Base-by-base conservation (phyloP, 2,113 vertebrate genomes). In the Lanius ludovicianus region DNA sequence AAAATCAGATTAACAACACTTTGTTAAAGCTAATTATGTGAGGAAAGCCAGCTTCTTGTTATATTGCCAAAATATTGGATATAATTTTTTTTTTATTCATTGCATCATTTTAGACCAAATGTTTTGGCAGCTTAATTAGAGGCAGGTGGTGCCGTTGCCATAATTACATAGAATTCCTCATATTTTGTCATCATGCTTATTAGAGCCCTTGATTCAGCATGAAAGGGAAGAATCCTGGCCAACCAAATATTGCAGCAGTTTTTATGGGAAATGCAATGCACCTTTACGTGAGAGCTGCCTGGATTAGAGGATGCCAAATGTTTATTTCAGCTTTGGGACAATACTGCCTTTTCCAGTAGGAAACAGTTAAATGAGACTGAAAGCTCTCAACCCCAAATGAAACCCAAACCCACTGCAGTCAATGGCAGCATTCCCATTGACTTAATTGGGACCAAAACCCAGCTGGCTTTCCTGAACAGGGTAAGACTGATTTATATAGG, bases 51-150 rank as follows among this genome's bases (percentile, higher is more conserved):
- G 52, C 68, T 62, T 91, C 64, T 83, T 87, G 56, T 74, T 93
- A 69, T 47, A 0, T 79, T 95, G 78, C 94, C 91, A 96, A 93
- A 95, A 93, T 87, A 79, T 69, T 70, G 64, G 87, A 75, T 75
- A 68, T 71, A 23, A 21, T 57, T 50, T 92, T 56, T 89, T 83
- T 85, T 70, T 63, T 23, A 88, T 88, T 96, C 73, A 21, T 77
- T 68, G 87, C 84, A 93, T 87, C 90, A 92, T 92, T 97, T 96
- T 87, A 94, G 73, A 90, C 87, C 91, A 96, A 97, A 95, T 97
- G 97, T 96, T 97, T 97, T 97, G 97, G 97, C 96, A 96, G 93
- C 84, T 96, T 96, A 97, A 97, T 97, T 97, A 92, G 95, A 97
- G 81, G 75, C 97, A 97, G 96, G 94, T 97, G 97, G 96, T 96